Evolutionary conservation across 2,888 invertebrate species (phyloP).

Genomic region (Drosophila testacea): DNA sequence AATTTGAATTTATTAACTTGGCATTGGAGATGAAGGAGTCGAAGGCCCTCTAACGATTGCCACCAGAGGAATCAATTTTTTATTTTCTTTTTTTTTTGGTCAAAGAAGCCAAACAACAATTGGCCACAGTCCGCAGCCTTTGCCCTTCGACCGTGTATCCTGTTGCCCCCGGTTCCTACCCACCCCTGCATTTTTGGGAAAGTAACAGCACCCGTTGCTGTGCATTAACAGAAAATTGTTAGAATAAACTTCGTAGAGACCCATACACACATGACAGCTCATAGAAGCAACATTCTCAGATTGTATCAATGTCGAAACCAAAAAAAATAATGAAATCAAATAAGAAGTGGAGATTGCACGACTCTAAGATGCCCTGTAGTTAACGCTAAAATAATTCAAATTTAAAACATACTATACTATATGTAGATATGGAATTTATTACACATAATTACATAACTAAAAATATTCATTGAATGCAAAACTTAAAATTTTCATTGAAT

Average conservation of each 20-base stretch:
- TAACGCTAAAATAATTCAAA: not conserved
- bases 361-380: not conserved
- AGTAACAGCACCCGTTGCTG: slow-evolving; percentile 46
- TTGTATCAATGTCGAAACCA: slow-evolving; percentile 39
- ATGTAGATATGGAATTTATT: not conserved
- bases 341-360: not conserved
- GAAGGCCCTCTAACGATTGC: slow-evolving; percentile 6
- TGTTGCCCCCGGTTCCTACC: slow-evolving; percentile 10
- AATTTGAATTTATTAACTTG: slow-evolving; percentile 72
- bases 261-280: slow-evolving; percentile 24
- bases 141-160: slow-evolving; percentile 21
- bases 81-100: slow-evolving; percentile 10
- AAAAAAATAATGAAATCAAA: not conserved
- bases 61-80: slow-evolving; percentile 2
- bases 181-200: not conserved
- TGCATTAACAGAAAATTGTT: slow-evolving; percentile 63
- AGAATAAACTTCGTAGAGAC: slow-evolving; percentile 39
- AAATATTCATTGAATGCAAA: not conserved
- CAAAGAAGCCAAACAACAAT: slow-evolving; percentile 60
- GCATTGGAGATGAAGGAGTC: slow-evolving; percentile 21
- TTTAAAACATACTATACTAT: too few relatives aligned
- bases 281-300: slow-evolving; percentile 24
- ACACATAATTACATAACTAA: too few relatives aligned
- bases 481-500: not conserved
- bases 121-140: slow-evolving; percentile 30